Percentiles rank a stretch among this genome's conserved stretches.
Conservation (phyloP, 2,888 invertebrate genomes). For the Drosophila eohydei region DNA sequence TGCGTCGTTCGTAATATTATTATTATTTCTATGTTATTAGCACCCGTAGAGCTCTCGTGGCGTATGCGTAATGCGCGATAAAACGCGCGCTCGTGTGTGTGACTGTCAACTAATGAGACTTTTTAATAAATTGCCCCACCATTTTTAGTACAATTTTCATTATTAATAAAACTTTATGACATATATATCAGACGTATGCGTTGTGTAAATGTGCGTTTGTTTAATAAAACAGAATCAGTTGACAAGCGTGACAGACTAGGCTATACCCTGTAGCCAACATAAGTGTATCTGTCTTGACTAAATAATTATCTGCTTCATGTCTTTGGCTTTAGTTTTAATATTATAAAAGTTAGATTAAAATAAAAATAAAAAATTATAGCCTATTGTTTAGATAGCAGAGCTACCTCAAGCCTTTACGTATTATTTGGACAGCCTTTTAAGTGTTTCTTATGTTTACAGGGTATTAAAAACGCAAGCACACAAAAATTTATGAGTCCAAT, state of each 20-base stretch:
- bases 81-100: constrained; percentile 43
- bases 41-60: constrained; percentile 71
- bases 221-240: constrained; percentile 52
- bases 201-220: constrained; percentile 37
- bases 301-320: background rate
- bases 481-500: constrained; percentile 74
- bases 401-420: background rate
- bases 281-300: background rate
- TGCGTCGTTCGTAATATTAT: constrained; percentile 50
- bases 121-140: constrained; percentile 78
- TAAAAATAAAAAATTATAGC: background rate
- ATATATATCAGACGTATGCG: constrained; percentile 63
- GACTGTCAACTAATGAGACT: constrained; percentile 75
- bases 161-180: constrained; percentile 80
- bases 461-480: constrained; percentile 44
- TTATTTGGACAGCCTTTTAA: background rate
- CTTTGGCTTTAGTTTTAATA: background rate
- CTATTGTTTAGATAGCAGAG: background rate
- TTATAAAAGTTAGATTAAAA: background rate
- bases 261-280: constrained; percentile 23
- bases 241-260: background rate
- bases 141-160: constrained; percentile 80
- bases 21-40: constrained; percentile 78
- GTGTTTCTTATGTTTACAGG: constrained; percentile 30
- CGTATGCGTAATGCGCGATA: constrained; percentile 79